Evolutionary conservation across 2,888 invertebrate genomes (phyloP).

Genomic region (Tinea pellionella): DNA sequence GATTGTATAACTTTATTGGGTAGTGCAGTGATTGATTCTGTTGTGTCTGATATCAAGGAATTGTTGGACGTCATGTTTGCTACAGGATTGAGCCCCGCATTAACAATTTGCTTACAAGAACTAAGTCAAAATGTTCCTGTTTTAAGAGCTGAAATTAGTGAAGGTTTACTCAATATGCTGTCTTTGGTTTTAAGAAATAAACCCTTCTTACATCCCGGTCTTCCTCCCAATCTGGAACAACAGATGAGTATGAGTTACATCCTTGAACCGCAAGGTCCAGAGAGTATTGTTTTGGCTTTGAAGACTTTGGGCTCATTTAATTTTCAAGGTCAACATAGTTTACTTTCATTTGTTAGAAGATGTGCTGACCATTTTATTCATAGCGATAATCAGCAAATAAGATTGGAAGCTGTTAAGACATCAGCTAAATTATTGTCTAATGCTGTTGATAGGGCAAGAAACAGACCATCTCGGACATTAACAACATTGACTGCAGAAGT

Average conservation of each 20-base stretch:
- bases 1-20: slow-evolving; percentile 93
- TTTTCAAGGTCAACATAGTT: slow-evolving; percentile 88
- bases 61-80: slow-evolving; percentile 92
- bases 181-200: slow-evolving; percentile 92
- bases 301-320: slow-evolving; percentile 91
- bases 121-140: slow-evolving; percentile 88
- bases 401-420: slow-evolving; percentile 92
- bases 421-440: slow-evolving; percentile 90
- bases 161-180: slow-evolving; percentile 91
- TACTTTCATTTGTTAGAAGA: slow-evolving; percentile 91
- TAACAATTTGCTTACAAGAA: slow-evolving; percentile 92
- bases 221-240: slow-evolving; percentile 73
- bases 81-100: slow-evolving; percentile 88
- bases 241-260: slow-evolving; percentile 54
- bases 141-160: slow-evolving; percentile 90
- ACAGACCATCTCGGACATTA: slow-evolving; percentile 83
- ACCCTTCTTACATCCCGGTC: slow-evolving; percentile 83
- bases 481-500: slow-evolving; percentile 88
- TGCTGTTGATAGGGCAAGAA: slow-evolving; percentile 73
- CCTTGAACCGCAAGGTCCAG: slow-evolving; percentile 77
- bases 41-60: slow-evolving; percentile 82
- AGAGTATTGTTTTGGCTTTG: slow-evolving; percentile 90
- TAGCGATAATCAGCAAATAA: slow-evolving; percentile 90
- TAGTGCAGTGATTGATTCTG: slow-evolving; percentile 84
- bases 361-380: slow-evolving; percentile 93